Conservation (phyloP, 2,888 invertebrate genomes). For the Microctonus aethiopoides region DNA sequence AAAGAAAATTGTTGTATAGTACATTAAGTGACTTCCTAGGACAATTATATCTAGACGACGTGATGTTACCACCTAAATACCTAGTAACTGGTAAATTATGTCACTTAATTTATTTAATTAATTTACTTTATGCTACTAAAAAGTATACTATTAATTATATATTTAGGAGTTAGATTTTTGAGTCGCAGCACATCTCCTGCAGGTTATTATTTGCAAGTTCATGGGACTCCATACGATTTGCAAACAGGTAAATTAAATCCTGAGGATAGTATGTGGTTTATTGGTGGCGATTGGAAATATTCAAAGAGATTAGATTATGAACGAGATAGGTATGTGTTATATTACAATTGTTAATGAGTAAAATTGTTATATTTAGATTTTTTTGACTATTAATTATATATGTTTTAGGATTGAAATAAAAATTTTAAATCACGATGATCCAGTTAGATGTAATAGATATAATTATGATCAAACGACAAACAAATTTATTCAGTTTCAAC, state of each 20-base stretch:
- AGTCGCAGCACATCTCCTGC: background rate
- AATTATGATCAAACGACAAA: background rate
- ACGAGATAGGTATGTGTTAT: background rate
- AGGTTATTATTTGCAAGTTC: background rate
- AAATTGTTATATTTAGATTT: too few species aligned
- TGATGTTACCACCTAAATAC: background rate
- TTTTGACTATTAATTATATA: too few species aligned
- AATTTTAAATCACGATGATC: background rate
- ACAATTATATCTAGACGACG: background rate
- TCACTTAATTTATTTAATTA: too few species aligned
- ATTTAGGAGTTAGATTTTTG: background rate
- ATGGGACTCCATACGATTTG: background rate
- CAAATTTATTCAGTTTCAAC: background rate
- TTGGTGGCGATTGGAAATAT: background rate
- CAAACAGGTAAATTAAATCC: background rate
- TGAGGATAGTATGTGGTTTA: background rate
- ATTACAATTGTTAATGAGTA: background rate
- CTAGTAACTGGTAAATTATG: background rate
- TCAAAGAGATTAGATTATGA: background rate
- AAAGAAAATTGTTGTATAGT: background rate
- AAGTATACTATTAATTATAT: too few species aligned
- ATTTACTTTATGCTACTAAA: too few species aligned
- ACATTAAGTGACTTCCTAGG: background rate
- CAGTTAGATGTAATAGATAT: background rate
- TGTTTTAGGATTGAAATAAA: background rate